phyloP scores from a whole-genome alignment of 1,140 invertebrate genomes.

The Drosophila miranda region DNA sequence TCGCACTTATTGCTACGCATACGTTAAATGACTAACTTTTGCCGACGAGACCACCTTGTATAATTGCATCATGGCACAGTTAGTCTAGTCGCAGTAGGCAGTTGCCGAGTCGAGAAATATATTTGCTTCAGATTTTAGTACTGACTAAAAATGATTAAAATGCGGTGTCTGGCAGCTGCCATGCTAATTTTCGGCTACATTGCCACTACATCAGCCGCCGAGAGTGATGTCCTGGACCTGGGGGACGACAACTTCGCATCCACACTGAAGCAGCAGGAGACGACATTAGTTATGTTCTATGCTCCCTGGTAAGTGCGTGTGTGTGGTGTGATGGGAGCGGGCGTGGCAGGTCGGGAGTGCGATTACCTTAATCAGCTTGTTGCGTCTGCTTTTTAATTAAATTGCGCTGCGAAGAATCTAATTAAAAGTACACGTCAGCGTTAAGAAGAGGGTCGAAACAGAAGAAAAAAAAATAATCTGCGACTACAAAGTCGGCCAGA shows the following conservation, averaged over 20 bases:
- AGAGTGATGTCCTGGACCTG: slow-evolving; percentile 91
- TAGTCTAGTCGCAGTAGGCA: slow-evolving; percentile 42
- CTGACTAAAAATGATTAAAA: slow-evolving; percentile 22
- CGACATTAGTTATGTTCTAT: slow-evolving; percentile 98
- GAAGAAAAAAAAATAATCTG: slow-evolving; percentile 1
- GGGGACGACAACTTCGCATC: slow-evolving; percentile 92
- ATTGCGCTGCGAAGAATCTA: slow-evolving; percentile 30
- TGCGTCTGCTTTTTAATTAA: slow-evolving; percentile 35
- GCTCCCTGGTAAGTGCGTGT: slow-evolving; percentile 94
- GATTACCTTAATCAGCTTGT: slow-evolving; percentile 41
- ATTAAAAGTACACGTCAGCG: slow-evolving; percentile 73
- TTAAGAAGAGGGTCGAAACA: slow-evolving; percentile 28
- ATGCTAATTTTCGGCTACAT: slow-evolving; percentile 47
- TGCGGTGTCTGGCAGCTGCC: slow-evolving; percentile 54
- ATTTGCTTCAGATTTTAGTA: slow-evolving; percentile 5
- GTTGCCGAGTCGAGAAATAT: slow-evolving; percentile 27
- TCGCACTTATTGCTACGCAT: too few relatives aligned
- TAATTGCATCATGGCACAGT: background rate
- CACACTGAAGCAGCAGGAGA: slow-evolving; percentile 91
- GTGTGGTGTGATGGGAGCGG: slow-evolving; percentile 53
- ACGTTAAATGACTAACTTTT: too few relatives aligned
- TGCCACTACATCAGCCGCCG: slow-evolving; percentile 53
- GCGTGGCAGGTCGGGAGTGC: slow-evolving; percentile 30
- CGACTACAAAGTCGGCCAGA: slow-evolving; percentile 14
- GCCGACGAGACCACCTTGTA: too few relatives aligned